Evolutionary conservation across 2,797 vertebrate genomes (phyloP).

Genomic region (Microctenopoma lineatum): DNA sequence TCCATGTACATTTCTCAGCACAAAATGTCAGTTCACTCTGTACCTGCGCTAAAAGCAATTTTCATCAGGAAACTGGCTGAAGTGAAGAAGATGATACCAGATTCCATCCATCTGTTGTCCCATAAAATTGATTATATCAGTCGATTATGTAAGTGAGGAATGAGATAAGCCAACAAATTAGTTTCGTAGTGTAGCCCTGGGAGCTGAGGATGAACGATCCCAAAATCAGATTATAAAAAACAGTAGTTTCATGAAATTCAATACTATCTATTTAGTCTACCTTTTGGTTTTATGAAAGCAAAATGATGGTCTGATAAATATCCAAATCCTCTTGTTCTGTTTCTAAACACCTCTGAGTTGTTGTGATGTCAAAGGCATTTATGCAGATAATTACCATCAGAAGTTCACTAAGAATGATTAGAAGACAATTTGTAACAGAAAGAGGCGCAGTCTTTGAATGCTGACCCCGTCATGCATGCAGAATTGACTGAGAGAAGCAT

Average conservation of each 20-base stretch:
- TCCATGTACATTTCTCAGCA: not conserved
- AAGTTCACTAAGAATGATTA: constrained; percentile 2
- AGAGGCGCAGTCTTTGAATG: not conserved
- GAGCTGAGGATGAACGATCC: constrained; percentile 28
- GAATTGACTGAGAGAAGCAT: constrained; percentile 1
- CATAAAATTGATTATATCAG: constrained; percentile 59
- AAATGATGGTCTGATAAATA: constrained; percentile 24
- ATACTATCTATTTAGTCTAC: constrained; percentile 21
- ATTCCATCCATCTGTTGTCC: constrained; percentile 59
- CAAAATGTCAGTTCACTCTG: constrained; percentile 21
- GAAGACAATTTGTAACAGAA: constrained; percentile 2
- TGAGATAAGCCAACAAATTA: constrained; percentile 49
- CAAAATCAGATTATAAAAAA: constrained; percentile 37
- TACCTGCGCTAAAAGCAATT: constrained; percentile 32
- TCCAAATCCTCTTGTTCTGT: constrained; percentile 23
- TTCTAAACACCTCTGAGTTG: constrained; percentile 7
- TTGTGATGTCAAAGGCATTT: constrained; percentile 10
- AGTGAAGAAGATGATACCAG: constrained; percentile 43
- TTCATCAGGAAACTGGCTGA: constrained; percentile 45
- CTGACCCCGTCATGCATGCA: constrained; percentile 7
- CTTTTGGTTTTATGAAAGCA: constrained; percentile 25
- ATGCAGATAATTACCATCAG: constrained; percentile 12
- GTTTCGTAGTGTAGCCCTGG: constrained; percentile 22
- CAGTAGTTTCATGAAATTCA: constrained; percentile 27
- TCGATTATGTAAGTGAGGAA: constrained; percentile 45